Conservation (phyloP, 2,113 vertebrate genomes). For the Cebidichthys violaceus region DNA sequence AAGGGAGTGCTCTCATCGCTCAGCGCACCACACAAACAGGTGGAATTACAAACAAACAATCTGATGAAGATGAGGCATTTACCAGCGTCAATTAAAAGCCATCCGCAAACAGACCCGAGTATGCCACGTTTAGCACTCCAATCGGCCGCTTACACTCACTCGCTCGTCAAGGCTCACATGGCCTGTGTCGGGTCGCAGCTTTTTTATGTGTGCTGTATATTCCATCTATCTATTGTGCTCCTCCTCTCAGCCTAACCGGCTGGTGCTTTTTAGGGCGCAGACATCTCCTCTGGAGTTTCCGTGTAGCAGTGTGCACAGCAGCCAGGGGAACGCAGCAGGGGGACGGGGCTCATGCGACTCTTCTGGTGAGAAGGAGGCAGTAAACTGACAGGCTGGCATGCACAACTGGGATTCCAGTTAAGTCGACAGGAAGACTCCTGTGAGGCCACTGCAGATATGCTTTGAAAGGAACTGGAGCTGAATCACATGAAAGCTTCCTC, state of each 20-base stretch:
- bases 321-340: conserved; percentile 52
- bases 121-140: conserved; percentile 35
- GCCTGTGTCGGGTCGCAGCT: conserved; percentile 50
- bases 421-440: conserved; percentile 73
- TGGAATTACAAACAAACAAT: conserved; percentile 53
- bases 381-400: conserved; percentile 66
- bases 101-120: conserved; percentile 31
- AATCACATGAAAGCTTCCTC: conserved; percentile 56
- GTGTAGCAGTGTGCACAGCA: conserved; percentile 45
- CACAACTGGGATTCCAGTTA: conserved; percentile 64
- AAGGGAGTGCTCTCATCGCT: not conserved
- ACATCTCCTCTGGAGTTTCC: conserved; percentile 58
- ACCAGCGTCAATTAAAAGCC: conserved; percentile 49
- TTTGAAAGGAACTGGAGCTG: conserved; percentile 40
- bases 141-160: conserved; percentile 3
- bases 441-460: conserved; percentile 56
- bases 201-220: conserved; percentile 46
- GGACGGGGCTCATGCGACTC: conserved; percentile 60
- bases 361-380: conserved; percentile 55
- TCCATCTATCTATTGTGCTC: conserved; percentile 54
- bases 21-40: conserved; percentile 12
- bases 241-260: conserved; percentile 29
- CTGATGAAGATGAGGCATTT: conserved; percentile 43
- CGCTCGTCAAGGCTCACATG: conserved; percentile 23
- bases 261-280: conserved; percentile 54